Base-by-base conservation (phyloP, 2,797 vertebrate genomes). In the Siniperca undulata region DNA sequence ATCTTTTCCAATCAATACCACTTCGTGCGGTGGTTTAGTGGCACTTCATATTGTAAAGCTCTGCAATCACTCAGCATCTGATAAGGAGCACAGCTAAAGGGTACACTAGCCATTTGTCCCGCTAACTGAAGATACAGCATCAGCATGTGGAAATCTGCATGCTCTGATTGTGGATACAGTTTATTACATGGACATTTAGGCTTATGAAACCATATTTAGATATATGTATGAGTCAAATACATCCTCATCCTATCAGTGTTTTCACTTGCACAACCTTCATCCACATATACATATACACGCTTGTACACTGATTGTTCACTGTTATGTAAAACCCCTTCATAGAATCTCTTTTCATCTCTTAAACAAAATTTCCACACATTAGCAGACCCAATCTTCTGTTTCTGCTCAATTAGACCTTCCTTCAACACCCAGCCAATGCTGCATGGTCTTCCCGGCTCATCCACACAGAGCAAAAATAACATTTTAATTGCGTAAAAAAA, bases 1-100 rank as follows among this genome's bases (percentile, higher is more conserved):
- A 70, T 89, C 81, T 70, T 80, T 84, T 86, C 88, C 86, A 92
- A 92, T 94, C 94, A 91, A 93, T 93, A 91, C 86, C 81, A 85
- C 88, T 90, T 73, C 72, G 55, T 82, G 89, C 70, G 3, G 78
- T 62, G 90, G 77, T 90, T 90, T 89, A 91, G 91, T 86, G 83
- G 74, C 89, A 90, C 91, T 93, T 93, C 91, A 92, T 89, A 91
- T 86, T 85, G 82, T 82, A 74, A 84, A 84, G 77, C 90, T 80
- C 82, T 71, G 86, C 86, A 90, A 88, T 91, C 90, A 79, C 81
- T 83, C 86, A 66, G 77, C 79, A 87, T 89, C 91, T 91, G 77
- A 91, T 88, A 82, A 84, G 67, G 7, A 42, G 84, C 38, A 12
- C 61, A 40, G 61, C 68, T 52, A 52, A 77, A 68, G 70, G 48